phyloP scores from a whole-genome alignment of 2,797 vertebrate species.

The Spondyliosoma cantharus region DNA sequence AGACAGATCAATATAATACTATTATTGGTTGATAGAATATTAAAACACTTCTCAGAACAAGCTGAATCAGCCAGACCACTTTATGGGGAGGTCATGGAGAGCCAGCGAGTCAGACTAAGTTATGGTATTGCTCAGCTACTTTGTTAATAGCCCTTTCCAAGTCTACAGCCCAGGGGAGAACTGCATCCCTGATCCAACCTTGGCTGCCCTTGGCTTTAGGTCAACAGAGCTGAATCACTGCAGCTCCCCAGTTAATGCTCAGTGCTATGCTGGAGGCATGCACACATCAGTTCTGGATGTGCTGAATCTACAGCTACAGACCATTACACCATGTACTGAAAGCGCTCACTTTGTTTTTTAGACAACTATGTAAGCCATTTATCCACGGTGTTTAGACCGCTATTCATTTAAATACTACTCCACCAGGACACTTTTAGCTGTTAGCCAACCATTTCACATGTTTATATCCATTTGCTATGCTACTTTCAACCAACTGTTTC shows the following conservation, averaged over 20 bases:
- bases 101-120: slow-evolving; percentile 27
- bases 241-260: slow-evolving; percentile 19
- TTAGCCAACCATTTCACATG: no score
- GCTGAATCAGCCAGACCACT: slow-evolving; percentile 56
- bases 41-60: slow-evolving; percentile 47
- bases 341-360: no score
- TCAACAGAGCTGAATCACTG: slow-evolving; percentile 54
- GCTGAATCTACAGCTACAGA: slow-evolving; percentile 21
- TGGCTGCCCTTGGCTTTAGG: slow-evolving; percentile 52
- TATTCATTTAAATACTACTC: no score
- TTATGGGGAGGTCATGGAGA: slow-evolving; percentile 17
- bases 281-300: slow-evolving; percentile 13
- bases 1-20: slow-evolving; percentile 57
- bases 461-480: no score
- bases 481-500: background rate
- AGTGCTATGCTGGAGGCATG: slow-evolving; percentile 13
- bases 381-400: no score
- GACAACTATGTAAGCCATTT: no score
- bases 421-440: no score
- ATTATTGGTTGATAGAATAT: slow-evolving; percentile 57
- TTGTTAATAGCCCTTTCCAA: slow-evolving; percentile 18
- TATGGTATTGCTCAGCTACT: slow-evolving; percentile 48
- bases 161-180: slow-evolving; percentile 21
- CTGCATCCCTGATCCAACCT: slow-evolving; percentile 32
- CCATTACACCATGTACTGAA: background rate